A percentile compares a stretch with the other conserved stretches of the same genome.
Evolutionary conservation across 2,888 invertebrate genomes (phyloP).

Genomic region (Dyspetes luteomarginatus): DNA sequence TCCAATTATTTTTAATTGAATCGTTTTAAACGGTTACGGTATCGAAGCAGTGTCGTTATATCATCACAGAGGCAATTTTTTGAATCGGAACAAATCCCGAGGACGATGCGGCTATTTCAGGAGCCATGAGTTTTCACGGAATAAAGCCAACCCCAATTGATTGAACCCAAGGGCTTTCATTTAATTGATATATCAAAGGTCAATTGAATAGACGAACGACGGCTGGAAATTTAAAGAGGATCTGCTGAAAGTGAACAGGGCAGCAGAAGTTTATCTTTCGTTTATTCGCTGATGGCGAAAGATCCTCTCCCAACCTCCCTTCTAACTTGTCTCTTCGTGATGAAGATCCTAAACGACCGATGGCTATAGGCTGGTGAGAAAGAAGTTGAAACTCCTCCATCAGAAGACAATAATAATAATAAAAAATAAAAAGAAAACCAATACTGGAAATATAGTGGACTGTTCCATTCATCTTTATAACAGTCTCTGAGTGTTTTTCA

Average conservation of each 20-base stretch:
- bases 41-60: too few relatives aligned
- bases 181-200: neutral
- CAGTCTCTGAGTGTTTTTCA: neutral
- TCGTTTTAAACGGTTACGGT: too few relatives aligned
- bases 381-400: too few relatives aligned
- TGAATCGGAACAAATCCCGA: neutral
- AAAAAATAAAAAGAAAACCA: neutral
- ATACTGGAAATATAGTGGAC: neutral
- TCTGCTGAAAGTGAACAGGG: neutral
- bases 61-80: too few relatives aligned
- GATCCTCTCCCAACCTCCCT: too few relatives aligned
- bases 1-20: too few relatives aligned
- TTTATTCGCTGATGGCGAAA: neutral
- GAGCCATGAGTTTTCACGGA: neutral
- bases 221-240: neutral
- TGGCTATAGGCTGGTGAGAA: too few relatives aligned
- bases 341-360: too few relatives aligned
- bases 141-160: conserved; percentile 1
- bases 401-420: neutral
- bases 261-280: neutral
- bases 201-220: neutral
- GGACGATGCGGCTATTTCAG: neutral
- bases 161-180: neutral
- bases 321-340: neutral
- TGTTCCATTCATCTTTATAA: too few relatives aligned